phyloP scores from a whole-genome alignment of 2,797 vertebrate species.

The Psittacula derbiana region DNA sequence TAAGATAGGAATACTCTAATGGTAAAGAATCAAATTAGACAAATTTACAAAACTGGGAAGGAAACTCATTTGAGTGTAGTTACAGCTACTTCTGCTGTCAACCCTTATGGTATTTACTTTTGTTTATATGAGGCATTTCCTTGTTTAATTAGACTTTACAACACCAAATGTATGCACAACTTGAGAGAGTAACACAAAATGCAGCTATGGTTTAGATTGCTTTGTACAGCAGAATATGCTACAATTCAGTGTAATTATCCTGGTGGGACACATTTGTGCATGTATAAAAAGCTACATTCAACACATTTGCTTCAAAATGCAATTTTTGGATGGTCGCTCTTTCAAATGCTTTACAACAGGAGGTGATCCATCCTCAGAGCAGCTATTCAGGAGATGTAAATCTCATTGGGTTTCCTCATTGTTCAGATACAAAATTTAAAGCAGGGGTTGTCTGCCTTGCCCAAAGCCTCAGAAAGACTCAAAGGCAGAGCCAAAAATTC shows the following conservation, averaged over 20 bases:
- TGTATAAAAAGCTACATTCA: neutral
- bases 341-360: neutral
- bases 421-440: neutral
- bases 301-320: neutral
- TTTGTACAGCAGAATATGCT: neutral
- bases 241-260: neutral
- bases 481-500: neutral
- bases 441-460: neutral
- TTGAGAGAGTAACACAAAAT: neutral
- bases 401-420: neutral
- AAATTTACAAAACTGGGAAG: neutral
- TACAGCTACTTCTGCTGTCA: constrained; percentile 11
- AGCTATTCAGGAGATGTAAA: neutral
- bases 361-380: neutral
- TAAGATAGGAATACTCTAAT: neutral
- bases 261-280: neutral
- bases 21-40: neutral
- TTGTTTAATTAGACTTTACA: constrained; percentile 14
- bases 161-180: neutral
- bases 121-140: neutral
- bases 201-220: neutral
- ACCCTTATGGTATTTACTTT: neutral
- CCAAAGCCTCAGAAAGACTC: neutral
- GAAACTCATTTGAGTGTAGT: neutral
- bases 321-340: neutral